Conservation (phyloP, 2,888 invertebrate species). For the Hydriomena furcata region DNA sequence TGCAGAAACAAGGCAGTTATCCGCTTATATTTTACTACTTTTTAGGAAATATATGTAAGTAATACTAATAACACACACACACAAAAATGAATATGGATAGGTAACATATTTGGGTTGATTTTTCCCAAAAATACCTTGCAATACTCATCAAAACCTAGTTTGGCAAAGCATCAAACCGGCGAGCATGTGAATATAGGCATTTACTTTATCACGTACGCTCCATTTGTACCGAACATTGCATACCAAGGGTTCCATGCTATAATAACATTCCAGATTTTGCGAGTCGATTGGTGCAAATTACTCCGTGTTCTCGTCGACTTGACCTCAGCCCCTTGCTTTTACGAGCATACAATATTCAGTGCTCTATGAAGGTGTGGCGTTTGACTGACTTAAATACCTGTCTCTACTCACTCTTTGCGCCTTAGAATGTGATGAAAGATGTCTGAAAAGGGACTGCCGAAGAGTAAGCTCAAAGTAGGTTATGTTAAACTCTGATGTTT, state of each 20-base stretch:
- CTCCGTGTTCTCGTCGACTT: conserved; percentile 20
- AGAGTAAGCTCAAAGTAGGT: not conserved
- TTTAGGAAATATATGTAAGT: too few species aligned
- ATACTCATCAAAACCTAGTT: conserved; percentile 4
- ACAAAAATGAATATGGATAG: too few species aligned
- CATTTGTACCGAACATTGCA: conserved; percentile 16
- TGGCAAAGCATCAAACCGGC: conserved; percentile 1
- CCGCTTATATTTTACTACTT: too few species aligned
- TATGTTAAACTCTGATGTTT: not conserved
- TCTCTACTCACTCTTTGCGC: not conserved
- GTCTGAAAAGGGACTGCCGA: not conserved
- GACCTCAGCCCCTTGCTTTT: conserved; percentile 30
- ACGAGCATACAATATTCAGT: conserved; percentile 27
- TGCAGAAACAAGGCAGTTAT: too few species aligned
- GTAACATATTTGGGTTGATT: too few species aligned
- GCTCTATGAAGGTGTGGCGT: conserved; percentile 20
- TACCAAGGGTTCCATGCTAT: conserved; percentile 23
- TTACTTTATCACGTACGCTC: conserved; percentile 16
- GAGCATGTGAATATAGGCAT: conserved; percentile 11
- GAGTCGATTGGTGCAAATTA: conserved; percentile 31
- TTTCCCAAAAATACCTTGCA: not conserved
- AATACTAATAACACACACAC: too few species aligned
- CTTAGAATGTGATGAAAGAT: too few species aligned
- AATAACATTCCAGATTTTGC: conserved; percentile 34
- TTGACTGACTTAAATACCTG: conserved; percentile 18